Conservation (phyloP, 2,888 invertebrate genomes). For the Stenodera caucasica region DNA sequence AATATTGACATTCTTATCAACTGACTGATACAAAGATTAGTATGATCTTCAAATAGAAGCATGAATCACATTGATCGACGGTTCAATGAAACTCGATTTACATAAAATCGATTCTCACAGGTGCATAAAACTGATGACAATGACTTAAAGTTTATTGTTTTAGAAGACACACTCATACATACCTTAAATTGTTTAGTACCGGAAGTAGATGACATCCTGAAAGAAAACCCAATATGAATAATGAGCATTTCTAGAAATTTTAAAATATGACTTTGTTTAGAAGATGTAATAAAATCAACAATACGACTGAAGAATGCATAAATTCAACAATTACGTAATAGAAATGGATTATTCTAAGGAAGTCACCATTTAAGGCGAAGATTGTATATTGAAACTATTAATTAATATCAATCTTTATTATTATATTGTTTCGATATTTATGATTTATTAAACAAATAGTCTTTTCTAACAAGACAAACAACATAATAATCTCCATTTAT, state of each 20-base stretch:
- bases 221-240: conserved; percentile 52
- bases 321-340: neutral
- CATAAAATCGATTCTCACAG: conserved; percentile 3
- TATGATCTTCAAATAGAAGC: too few species aligned
- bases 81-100: too few species aligned
- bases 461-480: too few species aligned
- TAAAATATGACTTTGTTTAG: conserved; percentile 1
- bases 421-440: too few species aligned
- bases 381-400: too few species aligned
- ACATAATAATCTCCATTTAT: neutral
- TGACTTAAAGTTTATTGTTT: conserved; percentile 9
- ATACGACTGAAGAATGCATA: too few species aligned
- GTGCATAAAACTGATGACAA: conserved; percentile 3
- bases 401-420: too few species aligned
- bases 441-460: too few species aligned
- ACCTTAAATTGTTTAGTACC: conserved; percentile 83
- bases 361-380: too few species aligned
- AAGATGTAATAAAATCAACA: neutral
- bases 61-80: too few species aligned
- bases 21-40: too few species aligned
- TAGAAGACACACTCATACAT: conserved; percentile 52
- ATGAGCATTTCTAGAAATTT: conserved; percentile 24
- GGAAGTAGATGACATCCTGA: conserved; percentile 87
- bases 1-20: neutral
- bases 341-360: too few species aligned